These are phyloP conservation scores for Scarus forsteni DNA, from an alignment of 2,797 vertebrate species.

Conservation along the genomic window DNA sequence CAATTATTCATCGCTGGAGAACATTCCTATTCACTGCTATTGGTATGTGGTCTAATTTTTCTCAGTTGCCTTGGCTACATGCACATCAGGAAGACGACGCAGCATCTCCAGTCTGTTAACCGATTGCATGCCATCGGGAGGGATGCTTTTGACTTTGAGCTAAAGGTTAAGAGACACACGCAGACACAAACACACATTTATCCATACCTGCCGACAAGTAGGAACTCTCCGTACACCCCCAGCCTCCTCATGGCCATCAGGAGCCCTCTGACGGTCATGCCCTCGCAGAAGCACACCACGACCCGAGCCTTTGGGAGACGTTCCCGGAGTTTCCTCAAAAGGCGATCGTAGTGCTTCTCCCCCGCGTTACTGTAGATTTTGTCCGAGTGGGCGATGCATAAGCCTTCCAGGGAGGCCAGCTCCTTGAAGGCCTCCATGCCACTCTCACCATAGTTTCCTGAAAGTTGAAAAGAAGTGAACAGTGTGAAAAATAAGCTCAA, in stretches of 20 bases:
- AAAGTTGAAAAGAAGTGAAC: constrained; percentile 34
- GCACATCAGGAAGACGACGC: constrained; percentile 59
- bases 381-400: constrained; percentile 98
- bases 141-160: constrained; percentile 26
- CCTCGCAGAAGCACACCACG: constrained; percentile 98
- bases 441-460: constrained; percentile 98
- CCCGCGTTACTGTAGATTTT: constrained; percentile 99
- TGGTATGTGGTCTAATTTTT: constrained; percentile 68
- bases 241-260: constrained; percentile 96
- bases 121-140: constrained; percentile 12
- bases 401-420: constrained; percentile 93
- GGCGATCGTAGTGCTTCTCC: constrained; percentile 95
- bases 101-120: constrained; percentile 27
- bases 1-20: constrained; percentile 76
- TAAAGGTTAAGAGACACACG: background rate
- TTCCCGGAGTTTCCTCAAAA: constrained; percentile 94
- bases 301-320: constrained; percentile 96
- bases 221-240: constrained; percentile 92
- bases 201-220: constrained; percentile 94
- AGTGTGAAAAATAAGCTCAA: background rate
- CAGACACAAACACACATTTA: background rate
- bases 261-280: constrained; percentile 96
- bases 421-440: constrained; percentile 99
- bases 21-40: constrained; percentile 65
- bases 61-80: constrained; percentile 83